Conservation (phyloP, 2,888 invertebrate genomes). For the Hipparchia semele region DNA sequence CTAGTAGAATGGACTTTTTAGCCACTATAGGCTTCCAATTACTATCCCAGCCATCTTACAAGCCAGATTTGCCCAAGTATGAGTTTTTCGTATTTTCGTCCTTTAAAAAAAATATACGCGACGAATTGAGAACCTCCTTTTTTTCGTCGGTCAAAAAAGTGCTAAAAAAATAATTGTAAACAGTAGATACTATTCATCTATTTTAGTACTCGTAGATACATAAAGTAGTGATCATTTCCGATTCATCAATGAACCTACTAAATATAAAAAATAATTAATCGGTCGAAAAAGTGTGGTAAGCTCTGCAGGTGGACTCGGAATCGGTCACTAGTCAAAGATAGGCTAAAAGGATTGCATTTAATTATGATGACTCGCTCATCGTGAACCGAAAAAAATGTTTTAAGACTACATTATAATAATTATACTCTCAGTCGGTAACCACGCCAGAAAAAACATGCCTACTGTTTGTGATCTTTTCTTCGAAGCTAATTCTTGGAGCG, state of each 20-base stretch:
- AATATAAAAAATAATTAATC: not conserved
- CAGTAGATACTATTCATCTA: too few species aligned
- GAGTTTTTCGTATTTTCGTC: too few species aligned
- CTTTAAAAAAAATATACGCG: too few species aligned
- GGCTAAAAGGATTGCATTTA: slow-evolving; percentile 71
- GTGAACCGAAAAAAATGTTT: slow-evolving; percentile 63
- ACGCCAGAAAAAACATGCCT: slow-evolving; percentile 32
- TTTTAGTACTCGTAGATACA: too few species aligned
- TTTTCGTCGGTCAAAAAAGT: too few species aligned
- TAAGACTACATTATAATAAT: slow-evolving; percentile 73
- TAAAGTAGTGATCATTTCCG: not conserved
- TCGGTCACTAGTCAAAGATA: slow-evolving; percentile 36
- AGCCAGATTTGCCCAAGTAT: too few species aligned
- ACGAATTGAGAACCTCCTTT: too few species aligned
- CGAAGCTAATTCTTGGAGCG: slow-evolving; percentile 5
- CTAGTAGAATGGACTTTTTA: too few species aligned
- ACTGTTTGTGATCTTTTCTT: slow-evolving; percentile 36
- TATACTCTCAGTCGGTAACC: slow-evolving; percentile 55
- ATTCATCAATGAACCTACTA: not conserved
- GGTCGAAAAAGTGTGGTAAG: not conserved
- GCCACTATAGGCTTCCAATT: too few species aligned
- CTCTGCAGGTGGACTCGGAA: slow-evolving; percentile 22
- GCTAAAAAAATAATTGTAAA: too few species aligned
- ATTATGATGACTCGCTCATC: slow-evolving; percentile 72
- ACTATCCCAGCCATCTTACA: too few species aligned